Base-by-base conservation (phyloP, 2,113 vertebrate species). In the Caranx ignobilis region DNA sequence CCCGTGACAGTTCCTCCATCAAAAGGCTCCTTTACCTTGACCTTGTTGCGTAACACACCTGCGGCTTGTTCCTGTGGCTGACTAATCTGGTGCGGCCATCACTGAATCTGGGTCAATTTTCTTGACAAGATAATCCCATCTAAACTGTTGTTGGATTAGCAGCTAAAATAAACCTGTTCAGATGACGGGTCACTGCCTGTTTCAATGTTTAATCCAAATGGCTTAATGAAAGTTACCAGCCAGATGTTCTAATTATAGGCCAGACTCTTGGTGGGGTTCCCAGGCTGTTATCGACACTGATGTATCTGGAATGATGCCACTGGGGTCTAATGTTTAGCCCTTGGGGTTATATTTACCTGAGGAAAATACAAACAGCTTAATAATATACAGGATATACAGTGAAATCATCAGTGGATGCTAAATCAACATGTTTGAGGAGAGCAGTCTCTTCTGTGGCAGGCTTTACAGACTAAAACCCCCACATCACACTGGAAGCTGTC, bases 111-210 rank as follows among this genome's bases (percentile, higher is more conserved):
- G 89, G 91, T 91, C 88, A 85, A 56, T 71, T 79, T 52, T 63
- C 61, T 71, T 83, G 77, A 89, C 88, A 81, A 77, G 85, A 75
- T 89, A 89, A 92, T 90, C 87, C 74, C 39, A 74, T 75, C 67
- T 77, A 60, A 87, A 84, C 73, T 75, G 86, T 86, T 83, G 86
- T 75, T 81, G 88, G 91, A 86, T 92, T 90, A 89, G 21, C 71
- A 57, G 54, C 47, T 81, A 81, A 89, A 90, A 83, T 83, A 91
- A 87, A 90, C 75, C 74, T 62, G 81, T 77, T 85, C 16, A 39
- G 47, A 69, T 79, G 47, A 85, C 5, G 45, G 67, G 78, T 88
- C 71, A 73, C 48, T 85, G 79, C 34, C 64, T 71, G 75, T 82
- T 81, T 81, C 59, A 75, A 8, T 66, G 57, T 68, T 69, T 84